Evolutionary conservation across 2,797 vertebrate genomes (phyloP), one percentile per base, ranked within the genome.

Genomic region (Varecia variegata): DNA sequence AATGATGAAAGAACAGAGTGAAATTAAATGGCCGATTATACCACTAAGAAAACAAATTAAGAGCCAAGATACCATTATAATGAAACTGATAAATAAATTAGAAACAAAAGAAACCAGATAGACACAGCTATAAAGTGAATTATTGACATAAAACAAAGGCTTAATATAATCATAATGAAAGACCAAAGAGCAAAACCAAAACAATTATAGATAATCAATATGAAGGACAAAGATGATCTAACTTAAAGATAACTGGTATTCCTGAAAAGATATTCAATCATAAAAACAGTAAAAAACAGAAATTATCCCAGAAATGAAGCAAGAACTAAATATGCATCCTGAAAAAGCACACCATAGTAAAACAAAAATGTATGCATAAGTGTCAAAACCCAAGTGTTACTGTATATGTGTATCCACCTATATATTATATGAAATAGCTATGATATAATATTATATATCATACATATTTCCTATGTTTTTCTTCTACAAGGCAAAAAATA

Each of bases 151-250:
- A 58, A 94, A 84, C 11, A 47, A 71, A 88, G 12, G 11, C 32
- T 92, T 56, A 70, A 88, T 68, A 54, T 81, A 86, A 84, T 56
- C 30, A 70, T 38, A 77, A 30, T 91, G 18, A 95, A 89, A 88
- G 20, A 65, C 73, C 30, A 90, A 77, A 83, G 43, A 73, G 82
- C 38, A 91, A 97, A 95, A 67, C 76, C 43, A 85, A 88, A 88
- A 91, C 25, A 85, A 73, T 93, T 70, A 54, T 3, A 90, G 35
- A 58, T 60, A 82, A 76, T 77, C 47, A 82, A 60, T 23, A 38
- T 35, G 11, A 11, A 73, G 2, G 40, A 93, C 14, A 90, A 92
- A 47, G 32, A 52, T 73, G 13, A 87, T 50, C 20, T 71, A 52
- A 52, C 32, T 43, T 58, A 35, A 47, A 87, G 32, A 45, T 40